A percentile compares a stretch with the other conserved stretches of the same genome.
These are phyloP conservation scores for Blastomussa wellsi DNA, from an alignment of 92 coral and sea anemone genomes.

Conservation along the genomic window DNA sequence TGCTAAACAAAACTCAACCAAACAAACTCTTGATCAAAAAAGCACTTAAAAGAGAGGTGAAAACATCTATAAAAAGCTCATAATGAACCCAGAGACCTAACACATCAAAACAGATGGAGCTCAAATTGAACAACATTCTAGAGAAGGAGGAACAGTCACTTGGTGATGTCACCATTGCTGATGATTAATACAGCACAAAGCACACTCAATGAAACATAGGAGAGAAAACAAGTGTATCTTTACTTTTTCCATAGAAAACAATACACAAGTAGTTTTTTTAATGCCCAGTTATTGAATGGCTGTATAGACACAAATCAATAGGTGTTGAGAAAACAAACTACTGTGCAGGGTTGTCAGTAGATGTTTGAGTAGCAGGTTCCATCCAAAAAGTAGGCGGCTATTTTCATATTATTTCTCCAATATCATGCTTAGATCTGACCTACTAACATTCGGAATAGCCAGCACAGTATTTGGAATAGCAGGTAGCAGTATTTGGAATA, in stretches of 20 bases:
- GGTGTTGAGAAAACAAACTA: too few species aligned
- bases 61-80: background rate
- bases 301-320: too few species aligned
- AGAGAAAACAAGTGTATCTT: background rate
- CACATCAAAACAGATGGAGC: background rate
- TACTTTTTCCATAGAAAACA: background rate
- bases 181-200: background rate
- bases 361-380: too few species aligned
- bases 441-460: too few species aligned
- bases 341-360: too few species aligned
- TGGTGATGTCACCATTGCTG: background rate
- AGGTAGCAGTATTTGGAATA: too few species aligned
- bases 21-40: background rate
- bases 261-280: background rate
- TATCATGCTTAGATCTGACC: too few species aligned
- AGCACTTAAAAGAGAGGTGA: slow-evolving; percentile 1
- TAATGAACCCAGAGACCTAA: slow-evolving; percentile 27
- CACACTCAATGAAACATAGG: background rate
- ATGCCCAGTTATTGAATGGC: too few species aligned
- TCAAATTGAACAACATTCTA: slow-evolving; percentile 26
- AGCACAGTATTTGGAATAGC: too few species aligned
- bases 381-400: too few species aligned
- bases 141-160: slow-evolving; percentile 6
- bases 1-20: background rate
- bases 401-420: too few species aligned